Base-by-base conservation (phyloP, 2,888 invertebrate genomes). In the Microchrysa polita region DNA sequence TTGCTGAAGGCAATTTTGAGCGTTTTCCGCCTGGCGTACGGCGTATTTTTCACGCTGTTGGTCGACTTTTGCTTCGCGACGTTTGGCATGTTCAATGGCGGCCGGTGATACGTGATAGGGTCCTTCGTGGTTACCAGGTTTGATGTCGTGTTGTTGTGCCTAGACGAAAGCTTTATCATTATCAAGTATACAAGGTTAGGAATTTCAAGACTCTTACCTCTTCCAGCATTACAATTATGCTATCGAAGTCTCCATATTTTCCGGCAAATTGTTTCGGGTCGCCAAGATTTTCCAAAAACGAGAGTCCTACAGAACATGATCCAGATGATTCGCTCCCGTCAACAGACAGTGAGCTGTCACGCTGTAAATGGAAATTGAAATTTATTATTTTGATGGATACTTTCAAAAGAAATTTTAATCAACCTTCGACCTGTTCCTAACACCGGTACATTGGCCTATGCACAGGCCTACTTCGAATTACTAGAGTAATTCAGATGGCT, bases 221-320 rank as follows among this genome's bases (percentile, higher is more conserved):
- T 40, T 75, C 55, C 53, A 80, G 73, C 1, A 79, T 73, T 12
- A 78, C 48, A 44, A 80, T 77, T 9, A 80, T 75, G 52, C 78
- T 78, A 10, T 80, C 77, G 57, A 79, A 79, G 73, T 79, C 79
- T 5, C 76, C 75, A 40, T 77, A 76, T 22, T 74, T 75, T 34
- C 74, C 67, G 23, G 78, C 67, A 1, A 79, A 20, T 18, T 75
- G 65, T 14, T 69, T 42, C 2, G 75, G 63, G 52, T 77, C 71
- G 34, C 71, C 71, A 10, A 42, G 74, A 20, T 76, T 73, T 5
- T 74, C 75, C 9, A 42, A 23, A 65, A 77, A 74, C 52, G 71
- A 69, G 59, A 77, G 74, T 5, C 75, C 65, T n/a, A n/a, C n/a
- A 0, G 76, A 76, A 34, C 74, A 74, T 34, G 27, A 5, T 34